Evolutionary conservation across 2,113 vertebrate species (phyloP).

Genomic region (Bolborhynchus lineola): DNA sequence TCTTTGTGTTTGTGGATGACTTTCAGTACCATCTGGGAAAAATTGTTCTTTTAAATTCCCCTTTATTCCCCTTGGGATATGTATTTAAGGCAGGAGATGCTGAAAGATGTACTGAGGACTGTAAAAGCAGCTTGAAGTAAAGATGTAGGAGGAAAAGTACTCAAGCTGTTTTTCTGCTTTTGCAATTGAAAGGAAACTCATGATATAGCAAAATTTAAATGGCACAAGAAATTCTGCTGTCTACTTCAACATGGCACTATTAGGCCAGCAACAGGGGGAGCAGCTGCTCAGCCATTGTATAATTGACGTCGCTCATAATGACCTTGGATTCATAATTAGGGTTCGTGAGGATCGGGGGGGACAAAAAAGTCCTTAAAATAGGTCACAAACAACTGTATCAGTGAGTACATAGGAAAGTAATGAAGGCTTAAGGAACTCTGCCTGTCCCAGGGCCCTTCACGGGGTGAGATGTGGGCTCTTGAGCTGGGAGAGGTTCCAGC

Average conservation of each 20-base stretch:
- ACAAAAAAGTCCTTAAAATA: not conserved
- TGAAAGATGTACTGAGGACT: constrained; percentile 39
- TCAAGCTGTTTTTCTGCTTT: constrained; percentile 66
- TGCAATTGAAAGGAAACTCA: constrained; percentile 62
- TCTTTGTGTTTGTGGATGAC: not conserved
- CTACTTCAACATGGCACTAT: constrained; percentile 51
- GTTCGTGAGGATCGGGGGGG: not conserved
- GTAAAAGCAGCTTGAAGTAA: constrained; percentile 60
- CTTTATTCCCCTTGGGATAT: constrained; percentile 35
- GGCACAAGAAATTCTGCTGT: constrained; percentile 50
- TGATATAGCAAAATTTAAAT: constrained; percentile 61
- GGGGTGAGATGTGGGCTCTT: not conserved
- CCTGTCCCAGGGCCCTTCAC: not conserved
- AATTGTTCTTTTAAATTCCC: not conserved
- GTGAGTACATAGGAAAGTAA: not conserved
- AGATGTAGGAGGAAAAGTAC: constrained; percentile 66
- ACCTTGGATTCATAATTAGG: constrained; percentile 48
- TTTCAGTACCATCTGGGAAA: constrained; percentile 44
- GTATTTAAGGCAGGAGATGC: constrained; percentile 38
- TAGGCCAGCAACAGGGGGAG: constrained; percentile 58
- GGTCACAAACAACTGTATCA: not conserved
- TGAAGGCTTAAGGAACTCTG: not conserved
- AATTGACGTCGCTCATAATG: constrained; percentile 8
- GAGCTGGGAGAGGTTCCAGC: not conserved
- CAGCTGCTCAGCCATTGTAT: constrained; percentile 41